phyloP scores from a whole-genome alignment of 2,797 vertebrate species.

The Galagoides demidoff region DNA sequence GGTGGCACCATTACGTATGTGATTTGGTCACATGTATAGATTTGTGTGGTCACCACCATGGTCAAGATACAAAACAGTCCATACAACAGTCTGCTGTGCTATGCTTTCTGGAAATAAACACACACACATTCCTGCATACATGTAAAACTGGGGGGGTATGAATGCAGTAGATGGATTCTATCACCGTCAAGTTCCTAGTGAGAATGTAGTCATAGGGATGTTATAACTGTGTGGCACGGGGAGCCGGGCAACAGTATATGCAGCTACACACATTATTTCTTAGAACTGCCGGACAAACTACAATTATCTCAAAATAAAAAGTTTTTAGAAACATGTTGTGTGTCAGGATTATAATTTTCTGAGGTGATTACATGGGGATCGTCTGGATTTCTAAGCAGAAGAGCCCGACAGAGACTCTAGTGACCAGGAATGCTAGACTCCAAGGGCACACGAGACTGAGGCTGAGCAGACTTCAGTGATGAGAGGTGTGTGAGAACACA shows the following conservation, averaged over 20 bases:
- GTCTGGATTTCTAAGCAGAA: background rate
- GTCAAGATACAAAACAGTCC: background rate
- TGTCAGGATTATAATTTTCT: background rate
- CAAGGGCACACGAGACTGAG: accelerated
- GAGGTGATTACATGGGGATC: accelerated
- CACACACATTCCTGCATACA: background rate
- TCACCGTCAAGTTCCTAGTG: background rate
- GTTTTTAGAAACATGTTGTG: background rate
- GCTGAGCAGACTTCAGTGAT: accelerated
- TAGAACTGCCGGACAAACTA: background rate
- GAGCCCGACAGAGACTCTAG: background rate
- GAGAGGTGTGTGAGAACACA: accelerated
- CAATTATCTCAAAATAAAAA: background rate
- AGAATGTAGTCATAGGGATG: accelerated
- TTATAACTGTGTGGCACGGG: accelerated
- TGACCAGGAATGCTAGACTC: accelerated
- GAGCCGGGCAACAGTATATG: background rate
- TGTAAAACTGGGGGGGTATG: background rate
- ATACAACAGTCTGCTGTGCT: background rate
- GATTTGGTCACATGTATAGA: background rate
- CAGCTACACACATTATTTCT: background rate
- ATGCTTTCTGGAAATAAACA: background rate
- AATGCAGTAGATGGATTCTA: too few species aligned
- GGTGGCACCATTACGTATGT: too few species aligned
- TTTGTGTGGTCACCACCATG: background rate